phyloP scores from a whole-genome alignment of 2,888 invertebrate species.

The Euproctis similis region DNA sequence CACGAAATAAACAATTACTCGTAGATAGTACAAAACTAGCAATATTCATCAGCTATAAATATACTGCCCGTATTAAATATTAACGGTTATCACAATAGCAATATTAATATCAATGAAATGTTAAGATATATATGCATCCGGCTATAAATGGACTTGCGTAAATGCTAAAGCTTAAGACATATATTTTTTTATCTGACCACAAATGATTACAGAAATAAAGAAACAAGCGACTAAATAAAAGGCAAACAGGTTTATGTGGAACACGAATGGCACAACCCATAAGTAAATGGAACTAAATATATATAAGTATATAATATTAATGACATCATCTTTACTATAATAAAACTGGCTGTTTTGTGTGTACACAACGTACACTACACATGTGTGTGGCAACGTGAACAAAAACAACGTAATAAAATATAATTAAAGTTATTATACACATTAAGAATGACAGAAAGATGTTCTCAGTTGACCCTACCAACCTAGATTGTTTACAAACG shows the following conservation, averaged over 20 bases:
- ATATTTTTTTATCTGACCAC: constrained; percentile 11
- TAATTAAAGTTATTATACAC: no score
- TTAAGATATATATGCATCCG: constrained; percentile 10
- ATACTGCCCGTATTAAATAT: background rate
- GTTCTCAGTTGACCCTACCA: no score
- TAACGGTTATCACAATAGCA: constrained; percentile 7
- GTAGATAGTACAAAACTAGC: background rate
- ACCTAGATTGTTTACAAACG: no score
- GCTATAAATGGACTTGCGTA: constrained; percentile 14
- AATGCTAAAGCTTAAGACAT: constrained; percentile 9
- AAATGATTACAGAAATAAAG: constrained; percentile 18
- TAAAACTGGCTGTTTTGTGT: constrained; percentile 22
- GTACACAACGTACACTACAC: no score
- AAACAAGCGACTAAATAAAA: constrained; percentile 25
- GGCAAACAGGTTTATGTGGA: constrained; percentile 34
- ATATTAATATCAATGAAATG: constrained; percentile 12
- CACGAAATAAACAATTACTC: background rate
- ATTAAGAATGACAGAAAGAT: no score
- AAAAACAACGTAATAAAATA: constrained; percentile 20
- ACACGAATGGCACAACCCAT: constrained; percentile 19
- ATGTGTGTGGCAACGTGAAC: constrained; percentile 14
- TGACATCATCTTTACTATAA: constrained; percentile 43
- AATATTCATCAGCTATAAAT: constrained; percentile 1
- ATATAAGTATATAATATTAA: constrained; percentile 26
- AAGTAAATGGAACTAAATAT: constrained; percentile 18